These are phyloP conservation scores for Euplagia quadripunctaria DNA, from an alignment of 2,888 invertebrate genomes.

Conservation along the genomic window DNA sequence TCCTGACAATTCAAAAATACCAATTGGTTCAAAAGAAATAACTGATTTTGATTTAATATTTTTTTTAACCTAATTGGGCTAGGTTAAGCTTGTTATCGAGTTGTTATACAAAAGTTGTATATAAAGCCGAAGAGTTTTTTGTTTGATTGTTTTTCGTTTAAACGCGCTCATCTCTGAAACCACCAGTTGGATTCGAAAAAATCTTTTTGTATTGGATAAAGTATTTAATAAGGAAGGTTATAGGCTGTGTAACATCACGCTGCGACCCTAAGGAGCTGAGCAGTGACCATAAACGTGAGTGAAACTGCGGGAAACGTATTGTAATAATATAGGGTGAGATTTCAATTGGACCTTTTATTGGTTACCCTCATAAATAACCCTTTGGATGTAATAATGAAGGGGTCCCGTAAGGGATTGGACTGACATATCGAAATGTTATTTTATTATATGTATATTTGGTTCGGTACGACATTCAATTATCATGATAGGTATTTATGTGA, in stretches of 20 bases:
- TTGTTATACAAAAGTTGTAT: not conserved
- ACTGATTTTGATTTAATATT: too few relatives aligned
- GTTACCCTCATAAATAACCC: constrained; percentile 14
- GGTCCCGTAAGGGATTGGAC: not conserved
- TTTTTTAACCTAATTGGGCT: too few relatives aligned
- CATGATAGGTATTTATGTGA: not conserved
- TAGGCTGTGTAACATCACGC: too few relatives aligned
- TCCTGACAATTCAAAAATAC: too few relatives aligned
- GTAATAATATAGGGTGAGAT: not conserved
- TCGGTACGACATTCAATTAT: not conserved
- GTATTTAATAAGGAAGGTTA: too few relatives aligned
- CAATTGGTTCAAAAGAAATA: too few relatives aligned
- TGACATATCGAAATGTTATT: not conserved
- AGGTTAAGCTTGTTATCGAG: not conserved
- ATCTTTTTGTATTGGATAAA: too few relatives aligned
- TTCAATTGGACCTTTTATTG: not conserved
- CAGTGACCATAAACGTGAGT: too few relatives aligned
- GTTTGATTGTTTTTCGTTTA: too few relatives aligned
- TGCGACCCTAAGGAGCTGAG: too few relatives aligned
- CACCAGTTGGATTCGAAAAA: too few relatives aligned
- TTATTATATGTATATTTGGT: not conserved
- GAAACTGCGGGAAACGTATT: not conserved
- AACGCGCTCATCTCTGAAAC: too few relatives aligned
- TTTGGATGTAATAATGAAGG: constrained; percentile 1
- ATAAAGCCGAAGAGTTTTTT: not conserved